Evolutionary conservation across 2,113 vertebrate genomes (phyloP).

Genomic region (Montifringilla adamsi): DNA sequence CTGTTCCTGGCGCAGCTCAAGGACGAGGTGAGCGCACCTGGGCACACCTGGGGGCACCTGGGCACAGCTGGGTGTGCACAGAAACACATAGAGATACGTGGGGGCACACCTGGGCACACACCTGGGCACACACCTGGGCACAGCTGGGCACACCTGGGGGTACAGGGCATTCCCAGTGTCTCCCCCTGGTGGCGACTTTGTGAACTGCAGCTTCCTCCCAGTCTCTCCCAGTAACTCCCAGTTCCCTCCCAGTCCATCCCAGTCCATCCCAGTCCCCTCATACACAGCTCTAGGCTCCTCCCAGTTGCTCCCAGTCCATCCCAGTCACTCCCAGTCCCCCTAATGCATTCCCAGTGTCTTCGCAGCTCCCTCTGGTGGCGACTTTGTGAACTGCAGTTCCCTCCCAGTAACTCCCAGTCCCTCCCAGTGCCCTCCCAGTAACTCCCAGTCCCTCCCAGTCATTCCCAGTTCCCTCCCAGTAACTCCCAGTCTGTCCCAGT

Average conservation of each 20-base stretch:
- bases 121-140: background rate
- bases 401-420: rapidly evolving
- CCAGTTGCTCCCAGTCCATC: background rate
- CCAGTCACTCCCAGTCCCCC: background rate
- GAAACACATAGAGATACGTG: no score
- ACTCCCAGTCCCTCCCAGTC: background rate
- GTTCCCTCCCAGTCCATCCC: background rate
- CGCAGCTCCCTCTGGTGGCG: background rate
- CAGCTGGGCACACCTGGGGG: background rate
- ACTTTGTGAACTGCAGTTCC: background rate
- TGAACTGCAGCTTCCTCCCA: background rate
- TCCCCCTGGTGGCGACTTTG: no score
- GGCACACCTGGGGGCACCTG: background rate
- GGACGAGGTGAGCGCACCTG: constrained; percentile 68
- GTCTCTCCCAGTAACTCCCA: background rate
- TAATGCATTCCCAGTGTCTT: background rate
- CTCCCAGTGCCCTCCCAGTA: background rate
- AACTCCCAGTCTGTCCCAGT: background rate
- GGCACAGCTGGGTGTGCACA: background rate
- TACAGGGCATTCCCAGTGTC: no score
- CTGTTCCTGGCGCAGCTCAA: constrained; percentile 79
- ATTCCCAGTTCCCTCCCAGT: background rate
- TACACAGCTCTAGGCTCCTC: no score
- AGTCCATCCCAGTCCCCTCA: no score
- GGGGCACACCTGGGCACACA: no score